phyloP scores from a whole-genome alignment of 2,113 vertebrate genomes.

The Siphamia tubifer region DNA sequence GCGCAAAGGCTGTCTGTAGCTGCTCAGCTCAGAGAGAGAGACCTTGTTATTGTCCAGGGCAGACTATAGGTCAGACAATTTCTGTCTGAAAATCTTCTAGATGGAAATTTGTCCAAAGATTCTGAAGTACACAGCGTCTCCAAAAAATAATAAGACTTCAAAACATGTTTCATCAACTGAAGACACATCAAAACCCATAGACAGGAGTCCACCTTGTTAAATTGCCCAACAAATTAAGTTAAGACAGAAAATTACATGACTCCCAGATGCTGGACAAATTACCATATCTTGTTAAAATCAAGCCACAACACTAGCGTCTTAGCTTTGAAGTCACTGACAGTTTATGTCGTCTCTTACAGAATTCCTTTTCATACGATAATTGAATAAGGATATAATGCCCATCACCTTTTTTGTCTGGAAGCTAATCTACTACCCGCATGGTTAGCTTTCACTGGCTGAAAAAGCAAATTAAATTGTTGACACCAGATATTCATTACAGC shows the following conservation, averaged over 20 bases:
- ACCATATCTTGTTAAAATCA: constrained; percentile 39
- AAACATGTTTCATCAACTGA: constrained; percentile 17
- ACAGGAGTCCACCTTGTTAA: constrained; percentile 38
- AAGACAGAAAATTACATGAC: constrained; percentile 26
- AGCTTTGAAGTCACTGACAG: constrained; percentile 7
- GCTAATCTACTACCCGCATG: constrained; percentile 23
- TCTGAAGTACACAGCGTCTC: constrained; percentile 27
- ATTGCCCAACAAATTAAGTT: constrained; percentile 32
- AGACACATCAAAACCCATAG: background rate
- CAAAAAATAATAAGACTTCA: constrained; percentile 44
- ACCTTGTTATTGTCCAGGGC: constrained; percentile 57
- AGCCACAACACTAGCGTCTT: background rate
- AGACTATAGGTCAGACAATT: constrained; percentile 47
- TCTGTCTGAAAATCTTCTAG: constrained; percentile 39
- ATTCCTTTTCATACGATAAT: constrained; percentile 18
- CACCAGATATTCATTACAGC: constrained; percentile 47
- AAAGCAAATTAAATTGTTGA: constrained; percentile 54
- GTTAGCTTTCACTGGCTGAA: constrained; percentile 7
- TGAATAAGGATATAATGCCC: constrained; percentile 33
- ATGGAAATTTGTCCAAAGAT: constrained; percentile 47
- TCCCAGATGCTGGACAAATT: constrained; percentile 9
- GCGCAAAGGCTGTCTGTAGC: constrained; percentile 36
- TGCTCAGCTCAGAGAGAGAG: constrained; percentile 32
- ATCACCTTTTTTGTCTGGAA: constrained; percentile 14
- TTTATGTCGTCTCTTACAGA: constrained; percentile 7